A percentile compares a stretch with the other conserved stretches of the same genome.
phyloP scores from a whole-genome alignment of 2,113 vertebrate species.

The Anarhynchus alexandrinus region DNA sequence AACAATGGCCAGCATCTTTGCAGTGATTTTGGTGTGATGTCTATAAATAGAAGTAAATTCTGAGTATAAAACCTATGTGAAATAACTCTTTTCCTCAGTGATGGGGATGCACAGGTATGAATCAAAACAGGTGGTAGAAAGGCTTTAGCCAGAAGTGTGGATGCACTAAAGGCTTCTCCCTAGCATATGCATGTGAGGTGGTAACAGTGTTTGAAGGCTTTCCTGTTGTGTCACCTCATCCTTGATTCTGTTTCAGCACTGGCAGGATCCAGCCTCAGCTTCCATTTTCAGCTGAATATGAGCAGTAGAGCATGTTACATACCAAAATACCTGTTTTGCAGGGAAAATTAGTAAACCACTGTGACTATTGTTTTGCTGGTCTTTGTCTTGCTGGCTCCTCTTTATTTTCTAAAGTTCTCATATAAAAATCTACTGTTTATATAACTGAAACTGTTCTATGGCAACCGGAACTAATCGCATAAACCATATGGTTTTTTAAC shows the following conservation, averaged over 20 bases:
- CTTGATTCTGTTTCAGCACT: not conserved
- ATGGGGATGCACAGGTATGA: not conserved
- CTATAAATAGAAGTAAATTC: not conserved
- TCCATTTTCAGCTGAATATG: not conserved
- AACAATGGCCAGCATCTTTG: not conserved
- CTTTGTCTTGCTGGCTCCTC: not conserved
- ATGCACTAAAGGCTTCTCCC: not conserved
- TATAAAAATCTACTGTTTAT: not conserved
- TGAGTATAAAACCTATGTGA: not conserved
- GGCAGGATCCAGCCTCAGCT: not conserved
- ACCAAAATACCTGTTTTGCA: not conserved
- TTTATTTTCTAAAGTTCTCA: not conserved
- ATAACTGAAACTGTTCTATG: not conserved
- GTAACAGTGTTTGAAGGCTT: not conserved
- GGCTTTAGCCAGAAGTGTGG: not conserved
- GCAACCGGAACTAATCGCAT: not conserved
- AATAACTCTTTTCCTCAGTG: not conserved
- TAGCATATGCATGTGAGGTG: accelerated
- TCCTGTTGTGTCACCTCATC: not conserved
- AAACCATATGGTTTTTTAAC: not conserved
- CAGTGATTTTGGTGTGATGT: not conserved
- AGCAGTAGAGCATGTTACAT: not conserved
- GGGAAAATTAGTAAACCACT: not conserved
- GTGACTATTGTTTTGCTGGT: not conserved
- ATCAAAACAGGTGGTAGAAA: not conserved